A percentile compares a stretch with the other conserved stretches of the same genome.
Evolutionary conservation across 2,113 vertebrate genomes (phyloP).

Genomic region (Brachyhypopomus occidentalis): DNA sequence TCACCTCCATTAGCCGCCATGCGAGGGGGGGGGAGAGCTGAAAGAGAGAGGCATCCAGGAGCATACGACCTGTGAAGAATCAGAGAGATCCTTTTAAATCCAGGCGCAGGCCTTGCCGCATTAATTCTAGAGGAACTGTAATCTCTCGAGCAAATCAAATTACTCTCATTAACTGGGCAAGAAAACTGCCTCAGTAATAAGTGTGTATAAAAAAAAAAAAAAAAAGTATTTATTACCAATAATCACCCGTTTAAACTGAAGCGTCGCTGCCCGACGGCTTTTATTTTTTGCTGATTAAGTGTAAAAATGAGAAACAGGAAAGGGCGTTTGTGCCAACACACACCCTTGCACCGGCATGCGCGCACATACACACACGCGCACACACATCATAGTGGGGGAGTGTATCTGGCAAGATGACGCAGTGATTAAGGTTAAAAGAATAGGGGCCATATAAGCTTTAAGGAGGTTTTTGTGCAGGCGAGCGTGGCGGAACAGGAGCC

Average conservation of each 20-base stretch:
- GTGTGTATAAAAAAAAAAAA: conserved; percentile 79
- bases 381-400: conserved; percentile 68
- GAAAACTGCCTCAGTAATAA: conserved; percentile 99
- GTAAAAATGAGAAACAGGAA: conserved; percentile 75
- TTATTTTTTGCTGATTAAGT: conserved; percentile 81
- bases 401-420: conserved; percentile 74
- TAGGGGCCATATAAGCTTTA: conserved; percentile 70
- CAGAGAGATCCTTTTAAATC: conserved; percentile 99
- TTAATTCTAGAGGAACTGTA: conserved; percentile 98
- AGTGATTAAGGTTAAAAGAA: conserved; percentile 79
- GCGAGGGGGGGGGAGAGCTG: conserved; percentile 61
- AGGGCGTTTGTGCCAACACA: conserved; percentile 58
- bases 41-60: conserved; percentile 84
- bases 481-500: conserved; percentile 72
- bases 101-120: conserved; percentile 95
- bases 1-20: conserved; percentile 99
- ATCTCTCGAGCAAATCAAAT: conserved; percentile 99
- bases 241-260: conserved; percentile 86
- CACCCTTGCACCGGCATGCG: conserved; percentile 1
- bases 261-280: conserved; percentile 70
- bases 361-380: conserved; percentile 44
- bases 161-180: conserved; percentile 98
- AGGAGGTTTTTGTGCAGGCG: conserved; percentile 75
- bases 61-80: conserved; percentile 99
- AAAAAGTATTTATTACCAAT: conserved; percentile 96